Percentiles rank a stretch among this genome's conserved stretches.
These are phyloP conservation scores for Hipposideros larvatus DNA, from an alignment of 2,797 vertebrate species.

Conservation along the genomic window DNA sequence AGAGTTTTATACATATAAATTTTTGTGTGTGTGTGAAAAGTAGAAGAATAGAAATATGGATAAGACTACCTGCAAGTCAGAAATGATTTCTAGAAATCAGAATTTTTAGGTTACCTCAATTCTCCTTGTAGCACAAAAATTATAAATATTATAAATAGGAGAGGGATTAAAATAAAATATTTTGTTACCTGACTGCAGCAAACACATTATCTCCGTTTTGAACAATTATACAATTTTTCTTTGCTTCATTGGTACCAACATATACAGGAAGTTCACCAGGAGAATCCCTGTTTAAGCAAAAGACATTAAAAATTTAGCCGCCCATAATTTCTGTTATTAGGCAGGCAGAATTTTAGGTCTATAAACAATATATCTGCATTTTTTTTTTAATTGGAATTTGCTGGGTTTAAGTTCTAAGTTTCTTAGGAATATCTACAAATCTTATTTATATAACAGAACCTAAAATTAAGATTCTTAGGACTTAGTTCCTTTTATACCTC, in stretches of 20 bases:
- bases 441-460: background rate
- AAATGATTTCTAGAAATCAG: background rate
- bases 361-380: background rate
- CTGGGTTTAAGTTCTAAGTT: conserved; percentile 5
- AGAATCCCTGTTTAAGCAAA: conserved; percentile 91
- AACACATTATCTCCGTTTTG: conserved; percentile 97
- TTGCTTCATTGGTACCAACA: conserved; percentile 95
- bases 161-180: background rate
- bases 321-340: conserved; percentile 19
- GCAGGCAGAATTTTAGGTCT: conserved; percentile 37
- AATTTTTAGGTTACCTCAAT: background rate
- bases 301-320: conserved; percentile 60
- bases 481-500: conserved; percentile 14
- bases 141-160: background rate
- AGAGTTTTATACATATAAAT: background rate
- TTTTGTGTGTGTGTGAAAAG: background rate
- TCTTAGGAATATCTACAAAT: conserved; percentile 50
- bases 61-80: conserved; percentile 7
- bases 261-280: conserved; percentile 95
- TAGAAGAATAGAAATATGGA: background rate
- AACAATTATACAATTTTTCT: conserved; percentile 93
- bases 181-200: conserved; percentile 95
- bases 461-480: conserved; percentile 57
- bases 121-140: background rate
- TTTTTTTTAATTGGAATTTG: background rate